Conservation (phyloP, 1,140 invertebrate genomes). For the Nephotettix cincticeps region DNA sequence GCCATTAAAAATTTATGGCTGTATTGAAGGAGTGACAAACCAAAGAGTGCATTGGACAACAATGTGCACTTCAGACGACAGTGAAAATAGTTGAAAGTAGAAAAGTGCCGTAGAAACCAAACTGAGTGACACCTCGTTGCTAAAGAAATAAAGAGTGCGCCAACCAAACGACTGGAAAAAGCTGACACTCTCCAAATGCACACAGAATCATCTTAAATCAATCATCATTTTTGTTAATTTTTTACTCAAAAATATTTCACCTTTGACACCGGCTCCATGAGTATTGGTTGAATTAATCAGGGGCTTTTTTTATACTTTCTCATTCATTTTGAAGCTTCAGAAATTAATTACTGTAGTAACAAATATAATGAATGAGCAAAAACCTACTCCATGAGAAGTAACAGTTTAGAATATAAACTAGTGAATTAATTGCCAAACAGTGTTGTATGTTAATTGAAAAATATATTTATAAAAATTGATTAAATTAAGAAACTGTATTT, state of each 20-base stretch:
- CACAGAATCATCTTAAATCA: neutral
- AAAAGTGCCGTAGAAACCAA: conserved; percentile 66
- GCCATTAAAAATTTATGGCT: conserved; percentile 16
- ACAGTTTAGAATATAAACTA: no score
- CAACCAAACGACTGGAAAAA: conserved; percentile 45
- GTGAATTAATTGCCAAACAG: no score
- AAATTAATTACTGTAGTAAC: no score
- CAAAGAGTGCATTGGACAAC: conserved; percentile 30
- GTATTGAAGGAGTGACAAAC: conserved; percentile 27
- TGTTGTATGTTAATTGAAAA: no score
- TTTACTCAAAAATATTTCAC: neutral
- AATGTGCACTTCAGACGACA: conserved; percentile 33
- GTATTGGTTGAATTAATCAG: no score
- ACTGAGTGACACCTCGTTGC: conserved; percentile 50
- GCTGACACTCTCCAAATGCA: conserved; percentile 41
- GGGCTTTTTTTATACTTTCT: no score
- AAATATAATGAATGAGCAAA: no score
- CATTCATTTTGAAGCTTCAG: no score
- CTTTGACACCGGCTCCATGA: no score
- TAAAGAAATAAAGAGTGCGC: conserved; percentile 52
- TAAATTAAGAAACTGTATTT: no score
- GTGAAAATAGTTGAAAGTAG: conserved; percentile 35
- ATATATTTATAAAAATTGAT: no score
- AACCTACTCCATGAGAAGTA: no score
- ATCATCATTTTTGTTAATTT: neutral